phyloP scores from a whole-genome alignment of 2,888 invertebrate species.

The Lepidonotus clava region DNA sequence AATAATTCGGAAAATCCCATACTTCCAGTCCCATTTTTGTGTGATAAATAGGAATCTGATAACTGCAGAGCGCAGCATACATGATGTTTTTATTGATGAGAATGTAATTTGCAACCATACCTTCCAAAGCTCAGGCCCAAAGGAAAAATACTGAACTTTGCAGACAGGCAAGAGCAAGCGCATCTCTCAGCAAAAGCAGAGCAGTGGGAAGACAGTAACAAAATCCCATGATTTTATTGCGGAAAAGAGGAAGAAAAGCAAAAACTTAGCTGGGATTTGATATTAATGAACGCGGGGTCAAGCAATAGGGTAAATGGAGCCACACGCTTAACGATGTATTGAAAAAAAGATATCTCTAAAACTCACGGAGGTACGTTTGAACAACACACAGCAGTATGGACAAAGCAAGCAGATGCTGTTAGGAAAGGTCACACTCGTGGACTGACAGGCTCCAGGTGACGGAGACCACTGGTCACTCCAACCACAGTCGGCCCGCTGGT shows the following conservation, averaged over 20 bases:
- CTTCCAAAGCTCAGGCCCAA: too few relatives aligned
- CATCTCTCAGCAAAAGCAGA: not conserved
- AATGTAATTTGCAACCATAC: too few relatives aligned
- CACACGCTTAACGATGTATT: not conserved
- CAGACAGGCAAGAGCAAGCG: slow-evolving; percentile 21
- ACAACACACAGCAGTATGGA: not conserved
- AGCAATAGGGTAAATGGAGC: not conserved
- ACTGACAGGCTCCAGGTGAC: not conserved
- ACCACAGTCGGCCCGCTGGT: not conserved
- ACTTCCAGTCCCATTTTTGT: too few relatives aligned
- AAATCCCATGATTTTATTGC: not conserved
- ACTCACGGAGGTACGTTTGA: not conserved
- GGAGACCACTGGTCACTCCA: not conserved
- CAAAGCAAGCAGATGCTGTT: slow-evolving; percentile 5
- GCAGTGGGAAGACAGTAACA: not conserved
- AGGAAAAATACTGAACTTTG: not conserved
- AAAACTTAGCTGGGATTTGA: not conserved
- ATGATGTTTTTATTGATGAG: too few relatives aligned
- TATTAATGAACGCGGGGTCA: not conserved
- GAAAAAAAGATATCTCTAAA: not conserved
- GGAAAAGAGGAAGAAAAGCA: not conserved
- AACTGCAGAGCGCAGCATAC: too few relatives aligned
- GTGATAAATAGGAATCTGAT: too few relatives aligned
- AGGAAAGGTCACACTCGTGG: not conserved
- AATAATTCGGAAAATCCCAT: too few relatives aligned